Conservation (phyloP, 2,113 vertebrate genomes). For the Elachura formosa region DNA sequence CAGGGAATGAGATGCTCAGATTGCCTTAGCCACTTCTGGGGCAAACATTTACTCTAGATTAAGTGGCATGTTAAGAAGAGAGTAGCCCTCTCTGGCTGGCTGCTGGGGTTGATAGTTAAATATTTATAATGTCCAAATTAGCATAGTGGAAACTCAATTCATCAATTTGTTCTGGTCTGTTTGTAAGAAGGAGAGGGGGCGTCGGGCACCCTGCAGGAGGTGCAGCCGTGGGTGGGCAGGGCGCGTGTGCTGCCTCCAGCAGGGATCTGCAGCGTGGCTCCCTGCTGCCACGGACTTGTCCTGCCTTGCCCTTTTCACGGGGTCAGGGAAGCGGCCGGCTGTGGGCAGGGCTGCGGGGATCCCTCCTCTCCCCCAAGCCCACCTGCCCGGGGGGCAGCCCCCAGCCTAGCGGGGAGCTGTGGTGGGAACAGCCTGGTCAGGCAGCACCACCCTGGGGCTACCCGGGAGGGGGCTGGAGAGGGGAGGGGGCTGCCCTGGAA, state of each 20-base stretch:
- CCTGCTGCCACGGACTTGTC: neutral
- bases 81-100: constrained; percentile 64
- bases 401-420: neutral
- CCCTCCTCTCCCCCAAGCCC: neutral
- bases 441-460: neutral
- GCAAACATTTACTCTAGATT: constrained; percentile 74
- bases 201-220: constrained; percentile 1
- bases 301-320: rapidly evolving
- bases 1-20: constrained; percentile 31
- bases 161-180: constrained; percentile 80
- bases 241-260: neutral
- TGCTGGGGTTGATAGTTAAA: constrained; percentile 77
- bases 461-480: rapidly evolving
- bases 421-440: neutral
- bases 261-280: rapidly evolving
- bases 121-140: constrained; percentile 84
- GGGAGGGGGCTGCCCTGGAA: neutral
- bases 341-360: neutral
- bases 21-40: constrained; percentile 67
- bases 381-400: neutral
- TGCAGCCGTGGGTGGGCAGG: constrained; percentile 53
- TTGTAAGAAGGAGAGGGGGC: constrained; percentile 31
- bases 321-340: neutral
- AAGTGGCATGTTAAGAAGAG: constrained; percentile 65
- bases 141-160: constrained; percentile 82